These are phyloP conservation scores for Drosophila prostipennis DNA, from an alignment of 2,888 invertebrate genomes.

Conservation along the genomic window DNA sequence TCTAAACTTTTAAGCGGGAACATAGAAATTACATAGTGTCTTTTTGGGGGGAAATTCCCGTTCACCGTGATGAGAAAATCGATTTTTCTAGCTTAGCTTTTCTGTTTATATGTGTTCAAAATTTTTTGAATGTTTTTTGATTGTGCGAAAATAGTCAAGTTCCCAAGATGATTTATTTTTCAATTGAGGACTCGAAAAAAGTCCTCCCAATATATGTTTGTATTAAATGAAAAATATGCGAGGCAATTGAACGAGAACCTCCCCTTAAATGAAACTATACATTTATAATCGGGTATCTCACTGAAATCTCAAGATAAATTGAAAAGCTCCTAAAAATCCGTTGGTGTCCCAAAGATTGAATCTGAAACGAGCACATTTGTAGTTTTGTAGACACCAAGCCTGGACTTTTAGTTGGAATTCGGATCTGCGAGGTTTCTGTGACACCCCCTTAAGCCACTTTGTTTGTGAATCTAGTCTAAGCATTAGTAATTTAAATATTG, in stretches of 20 bases:
- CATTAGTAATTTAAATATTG: constrained; percentile 4
- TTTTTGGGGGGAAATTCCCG: constrained; percentile 5
- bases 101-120: neutral
- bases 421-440: neutral
- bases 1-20: constrained; percentile 12
- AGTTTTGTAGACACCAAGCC: neutral
- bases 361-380: neutral
- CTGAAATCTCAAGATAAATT: constrained; percentile 1
- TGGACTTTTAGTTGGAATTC: neutral
- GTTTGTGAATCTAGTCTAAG: constrained; percentile 17
- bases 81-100: too few relatives aligned
- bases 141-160: neutral
- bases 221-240: neutral
- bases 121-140: too few relatives aligned
- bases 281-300: neutral
- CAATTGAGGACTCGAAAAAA: too few relatives aligned
- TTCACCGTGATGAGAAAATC: neutral
- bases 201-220: neutral
- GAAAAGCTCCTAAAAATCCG: neutral
- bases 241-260: constrained; percentile 1
- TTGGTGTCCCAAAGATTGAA: neutral
- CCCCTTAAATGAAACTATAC: constrained; percentile 1
- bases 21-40: constrained; percentile 2
- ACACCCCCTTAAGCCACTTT: constrained; percentile 6
- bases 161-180: neutral